Evolutionary conservation across 2,797 vertebrate species (phyloP).

Genomic region (Artibeus lituratus): DNA sequence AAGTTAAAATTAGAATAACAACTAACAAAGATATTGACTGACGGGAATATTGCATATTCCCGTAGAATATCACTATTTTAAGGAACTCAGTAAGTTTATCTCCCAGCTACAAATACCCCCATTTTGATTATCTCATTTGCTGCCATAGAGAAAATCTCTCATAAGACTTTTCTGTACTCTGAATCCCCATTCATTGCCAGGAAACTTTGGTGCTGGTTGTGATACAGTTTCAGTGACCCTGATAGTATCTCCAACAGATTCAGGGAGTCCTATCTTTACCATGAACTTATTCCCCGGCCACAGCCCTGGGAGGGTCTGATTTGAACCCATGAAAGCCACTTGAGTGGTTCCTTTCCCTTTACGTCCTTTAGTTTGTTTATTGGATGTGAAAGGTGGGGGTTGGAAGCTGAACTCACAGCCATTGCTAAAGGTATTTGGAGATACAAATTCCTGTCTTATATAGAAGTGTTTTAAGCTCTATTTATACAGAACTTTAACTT

Average conservation of each 20-base stretch:
- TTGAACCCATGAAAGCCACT: not conserved
- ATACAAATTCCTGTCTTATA: not conserved
- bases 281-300: not conserved
- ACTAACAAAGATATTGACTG: not conserved
- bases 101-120: not conserved
- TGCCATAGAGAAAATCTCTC: not conserved
- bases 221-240: not conserved
- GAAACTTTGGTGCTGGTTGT: not conserved
- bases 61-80: not conserved
- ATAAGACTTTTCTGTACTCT: not conserved
- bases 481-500: not conserved
- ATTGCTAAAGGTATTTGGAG: not conserved
- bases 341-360: not conserved
- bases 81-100: not conserved
- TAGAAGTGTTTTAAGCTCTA: not conserved
- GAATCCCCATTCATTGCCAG: not conserved
- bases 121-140: not conserved
- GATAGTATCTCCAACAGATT: not conserved
- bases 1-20: not conserved
- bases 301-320: not conserved
- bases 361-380: not conserved
- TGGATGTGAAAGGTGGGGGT: fast-evolving
- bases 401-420: not conserved
- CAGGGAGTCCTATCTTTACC: not conserved
- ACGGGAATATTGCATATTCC: not conserved